Conservation (phyloP, 2,797 vertebrate species). For the Arnoldichthys spilopterus region DNA sequence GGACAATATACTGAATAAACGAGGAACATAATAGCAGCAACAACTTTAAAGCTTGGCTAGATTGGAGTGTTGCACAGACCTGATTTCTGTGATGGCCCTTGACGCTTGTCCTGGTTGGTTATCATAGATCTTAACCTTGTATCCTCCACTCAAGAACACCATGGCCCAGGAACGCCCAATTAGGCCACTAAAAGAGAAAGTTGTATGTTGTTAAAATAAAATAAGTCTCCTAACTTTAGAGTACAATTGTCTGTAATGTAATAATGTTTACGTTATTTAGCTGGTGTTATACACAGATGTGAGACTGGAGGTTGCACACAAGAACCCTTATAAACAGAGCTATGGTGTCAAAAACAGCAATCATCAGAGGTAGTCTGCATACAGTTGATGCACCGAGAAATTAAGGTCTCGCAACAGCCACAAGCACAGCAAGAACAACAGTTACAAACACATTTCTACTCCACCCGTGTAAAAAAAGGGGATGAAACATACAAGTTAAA, state of each 20-base stretch:
- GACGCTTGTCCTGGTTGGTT: slow-evolving; percentile 85
- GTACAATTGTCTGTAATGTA: not conserved
- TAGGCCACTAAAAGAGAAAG: slow-evolving; percentile 81
- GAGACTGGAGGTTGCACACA: not conserved
- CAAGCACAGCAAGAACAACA: not conserved
- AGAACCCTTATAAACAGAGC: not conserved
- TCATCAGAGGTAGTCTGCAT: not conserved
- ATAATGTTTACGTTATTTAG: not conserved
- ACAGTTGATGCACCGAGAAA: not conserved
- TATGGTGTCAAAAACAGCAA: no score
- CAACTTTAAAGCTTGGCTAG: not conserved
- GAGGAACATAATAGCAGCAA: no score
- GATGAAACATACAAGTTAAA: not conserved
- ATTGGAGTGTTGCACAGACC: slow-evolving; percentile 70
- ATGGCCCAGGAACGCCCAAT: slow-evolving; percentile 96
- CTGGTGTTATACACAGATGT: not conserved
- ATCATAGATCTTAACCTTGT: slow-evolving; percentile 90
- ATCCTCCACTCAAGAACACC: slow-evolving; percentile 91
- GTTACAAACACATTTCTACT: not conserved
- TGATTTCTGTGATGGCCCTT: slow-evolving; percentile 82
- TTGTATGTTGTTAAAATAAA: not conserved
- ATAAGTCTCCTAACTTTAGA: not conserved
- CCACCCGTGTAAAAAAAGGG: not conserved
- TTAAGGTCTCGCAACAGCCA: not conserved
- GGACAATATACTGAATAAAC: not conserved